phyloP scores from a whole-genome alignment of 1,140 invertebrate species.

The Aphis gossypii region DNA sequence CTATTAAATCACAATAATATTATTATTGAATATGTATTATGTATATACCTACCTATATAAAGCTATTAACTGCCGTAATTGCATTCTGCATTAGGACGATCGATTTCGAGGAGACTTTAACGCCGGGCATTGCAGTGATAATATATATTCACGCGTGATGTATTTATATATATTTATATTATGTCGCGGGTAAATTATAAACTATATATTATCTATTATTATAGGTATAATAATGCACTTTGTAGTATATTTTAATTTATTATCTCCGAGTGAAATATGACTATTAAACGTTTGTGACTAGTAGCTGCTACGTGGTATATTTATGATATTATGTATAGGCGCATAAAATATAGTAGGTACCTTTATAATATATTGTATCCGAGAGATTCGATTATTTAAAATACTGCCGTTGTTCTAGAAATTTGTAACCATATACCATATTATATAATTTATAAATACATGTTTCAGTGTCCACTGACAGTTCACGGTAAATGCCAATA shows the following conservation, averaged over 20 bases:
- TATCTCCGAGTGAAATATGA: neutral
- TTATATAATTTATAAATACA: neutral
- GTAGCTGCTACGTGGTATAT: neutral
- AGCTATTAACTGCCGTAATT: neutral
- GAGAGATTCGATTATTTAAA: neutral
- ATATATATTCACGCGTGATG: neutral
- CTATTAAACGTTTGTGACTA: neutral
- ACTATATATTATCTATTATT: neutral
- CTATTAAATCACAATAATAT: neutral
- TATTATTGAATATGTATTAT: neutral
- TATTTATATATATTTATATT: neutral
- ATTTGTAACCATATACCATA: constrained; percentile 9
- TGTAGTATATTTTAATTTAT: constrained; percentile 5
- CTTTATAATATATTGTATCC: neutral
- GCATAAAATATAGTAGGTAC: neutral
- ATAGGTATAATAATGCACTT: neutral
- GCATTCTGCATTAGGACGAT: neutral
- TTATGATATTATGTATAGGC: neutral
- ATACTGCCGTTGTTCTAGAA: neutral
- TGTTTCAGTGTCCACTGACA: neutral
- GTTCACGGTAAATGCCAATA: constrained; percentile 14
- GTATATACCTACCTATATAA: neutral
- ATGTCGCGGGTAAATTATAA: neutral
- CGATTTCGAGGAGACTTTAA: neutral
- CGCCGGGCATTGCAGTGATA: neutral